Evolutionary conservation across 2,113 vertebrate species (phyloP).

Genomic region (Crotalus horridus): DNA sequence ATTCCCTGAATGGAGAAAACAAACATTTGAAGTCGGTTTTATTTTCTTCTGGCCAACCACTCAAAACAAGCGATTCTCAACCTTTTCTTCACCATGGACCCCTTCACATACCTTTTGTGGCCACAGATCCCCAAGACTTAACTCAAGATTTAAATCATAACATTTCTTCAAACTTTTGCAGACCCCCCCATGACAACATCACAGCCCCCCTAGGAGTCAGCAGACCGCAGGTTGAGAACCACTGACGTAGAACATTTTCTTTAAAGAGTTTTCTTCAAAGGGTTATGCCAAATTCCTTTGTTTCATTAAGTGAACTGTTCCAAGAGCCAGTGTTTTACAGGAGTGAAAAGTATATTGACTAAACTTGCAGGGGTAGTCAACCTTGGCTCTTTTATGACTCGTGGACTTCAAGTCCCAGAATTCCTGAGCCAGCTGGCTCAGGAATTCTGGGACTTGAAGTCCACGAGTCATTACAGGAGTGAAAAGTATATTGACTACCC

Average conservation of each 20-base stretch:
- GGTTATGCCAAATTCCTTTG: neutral
- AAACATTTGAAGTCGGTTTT: neutral
- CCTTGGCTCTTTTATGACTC: too few relatives aligned
- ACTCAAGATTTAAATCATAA: neutral
- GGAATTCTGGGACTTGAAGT: too few relatives aligned
- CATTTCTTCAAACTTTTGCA: neutral
- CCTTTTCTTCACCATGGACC: neutral
- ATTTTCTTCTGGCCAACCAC: neutral
- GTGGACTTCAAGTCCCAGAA: too few relatives aligned
- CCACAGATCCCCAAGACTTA: neutral
- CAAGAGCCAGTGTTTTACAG: neutral
- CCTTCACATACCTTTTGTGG: neutral
- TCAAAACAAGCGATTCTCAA: neutral
- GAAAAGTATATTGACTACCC: too few relatives aligned
- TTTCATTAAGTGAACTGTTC: neutral
- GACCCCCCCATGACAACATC: neutral
- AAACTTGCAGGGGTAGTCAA: neutral
- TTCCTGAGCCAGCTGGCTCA: too few relatives aligned
- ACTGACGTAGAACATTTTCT: neutral
- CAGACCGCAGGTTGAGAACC: neutral
- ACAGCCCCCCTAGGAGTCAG: neutral
- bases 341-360: neutral
- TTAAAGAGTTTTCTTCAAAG: neutral
- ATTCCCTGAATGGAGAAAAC: constrained; percentile 64
- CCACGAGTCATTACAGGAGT: too few relatives aligned